A percentile compares a stretch with the other conserved stretches of the same genome.
Conservation (phyloP, 1,140 invertebrate genomes). For the Parapsyche elsis region DNA sequence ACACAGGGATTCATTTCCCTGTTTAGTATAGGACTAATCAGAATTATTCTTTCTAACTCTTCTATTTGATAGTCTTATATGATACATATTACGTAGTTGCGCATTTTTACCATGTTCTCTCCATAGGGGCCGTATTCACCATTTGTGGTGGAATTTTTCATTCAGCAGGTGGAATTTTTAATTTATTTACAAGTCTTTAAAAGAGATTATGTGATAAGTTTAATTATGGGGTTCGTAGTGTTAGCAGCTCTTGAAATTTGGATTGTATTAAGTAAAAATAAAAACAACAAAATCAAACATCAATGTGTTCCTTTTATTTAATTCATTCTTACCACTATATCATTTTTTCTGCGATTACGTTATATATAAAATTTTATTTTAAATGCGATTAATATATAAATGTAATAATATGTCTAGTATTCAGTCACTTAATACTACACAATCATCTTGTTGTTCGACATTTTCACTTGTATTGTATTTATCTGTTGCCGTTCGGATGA, state of each 20-base stretch:
- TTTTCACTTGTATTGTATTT: conserved; percentile 5
- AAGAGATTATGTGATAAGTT: no score
- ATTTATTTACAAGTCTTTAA: no score
- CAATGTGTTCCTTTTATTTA: conserved; percentile 12
- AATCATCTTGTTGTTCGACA: conserved; percentile 33
- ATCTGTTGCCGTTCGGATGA: conserved; percentile 62
- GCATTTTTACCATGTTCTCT: no score
- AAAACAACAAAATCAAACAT: conserved; percentile 15
- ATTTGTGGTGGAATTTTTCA: no score
- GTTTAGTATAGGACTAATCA: no score
- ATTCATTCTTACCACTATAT: neutral
- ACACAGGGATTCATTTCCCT: no score
- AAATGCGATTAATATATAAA: neutral
- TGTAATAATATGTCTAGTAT: neutral
- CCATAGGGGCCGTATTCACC: no score
- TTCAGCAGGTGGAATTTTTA: no score
- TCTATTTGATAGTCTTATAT: no score
- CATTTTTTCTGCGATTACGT: neutral
- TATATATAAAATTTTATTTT: neutral
- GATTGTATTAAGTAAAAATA: conserved; percentile 50
- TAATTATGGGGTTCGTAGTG: no score
- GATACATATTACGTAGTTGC: no score
- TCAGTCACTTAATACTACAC: conserved; percentile 53
- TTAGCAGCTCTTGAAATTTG: conserved; percentile 49
- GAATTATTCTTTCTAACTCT: no score